Conservation (phyloP, 1,140 invertebrate genomes). For the Acromyrmex charruanus region DNA sequence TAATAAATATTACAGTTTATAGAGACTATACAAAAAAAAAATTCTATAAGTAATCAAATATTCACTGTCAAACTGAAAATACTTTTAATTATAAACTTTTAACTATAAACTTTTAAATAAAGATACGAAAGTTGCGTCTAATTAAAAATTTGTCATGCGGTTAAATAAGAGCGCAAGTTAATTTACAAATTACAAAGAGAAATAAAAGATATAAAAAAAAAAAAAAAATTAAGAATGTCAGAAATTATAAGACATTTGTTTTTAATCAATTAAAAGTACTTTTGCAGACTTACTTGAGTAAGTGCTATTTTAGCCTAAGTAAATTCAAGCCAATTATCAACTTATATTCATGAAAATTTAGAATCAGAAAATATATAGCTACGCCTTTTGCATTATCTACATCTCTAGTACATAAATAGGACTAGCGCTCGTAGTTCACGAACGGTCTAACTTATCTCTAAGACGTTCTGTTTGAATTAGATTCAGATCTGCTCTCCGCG, state of each 20-base stretch:
- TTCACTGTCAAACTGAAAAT: neutral
- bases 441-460: slow-evolving; percentile 27
- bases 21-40: neutral
- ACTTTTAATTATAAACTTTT: neutral
- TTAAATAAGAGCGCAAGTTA: slow-evolving; percentile 23
- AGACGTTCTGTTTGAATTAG: slow-evolving; percentile 53
- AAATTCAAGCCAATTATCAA: neutral
- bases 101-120: neutral
- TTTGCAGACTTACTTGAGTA: neutral
- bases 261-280: too few relatives aligned
- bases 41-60: neutral
- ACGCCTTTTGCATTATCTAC: neutral
- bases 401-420: slow-evolving; percentile 16
- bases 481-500: slow-evolving; percentile 27
- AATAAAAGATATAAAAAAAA: neutral
- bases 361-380: neutral
- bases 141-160: neutral
- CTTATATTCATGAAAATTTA: slow-evolving; percentile 11
- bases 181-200: neutral
- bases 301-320: neutral
- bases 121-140: neutral
- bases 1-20: neutral
- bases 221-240: neutral
- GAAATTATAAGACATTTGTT: neutral
- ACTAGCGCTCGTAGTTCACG: slow-evolving; percentile 5